A percentile compares a stretch with the other conserved stretches of the same genome.
phyloP scores from a whole-genome alignment of 2,113 vertebrate species.

The Centropristis striata region DNA sequence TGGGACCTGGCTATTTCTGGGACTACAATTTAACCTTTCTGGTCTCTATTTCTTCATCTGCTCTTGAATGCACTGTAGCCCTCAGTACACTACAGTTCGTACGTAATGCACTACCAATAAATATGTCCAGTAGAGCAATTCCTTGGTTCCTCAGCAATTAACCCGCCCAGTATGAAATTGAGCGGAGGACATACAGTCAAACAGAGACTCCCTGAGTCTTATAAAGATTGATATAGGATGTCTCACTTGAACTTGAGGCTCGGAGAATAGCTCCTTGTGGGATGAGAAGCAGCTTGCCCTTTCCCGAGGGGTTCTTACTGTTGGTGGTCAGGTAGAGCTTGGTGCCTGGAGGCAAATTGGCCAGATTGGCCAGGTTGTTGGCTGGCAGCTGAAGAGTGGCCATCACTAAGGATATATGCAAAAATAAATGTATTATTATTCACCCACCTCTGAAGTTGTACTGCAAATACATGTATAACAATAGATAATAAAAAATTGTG shows the following conservation, averaged over 20 bases:
- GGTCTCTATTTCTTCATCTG: no score
- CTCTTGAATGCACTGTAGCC: no score
- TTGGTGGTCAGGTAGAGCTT: slow-evolving; percentile 99
- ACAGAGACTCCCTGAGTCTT: background rate
- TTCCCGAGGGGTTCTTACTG: slow-evolving; percentile 98
- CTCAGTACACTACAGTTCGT: no score
- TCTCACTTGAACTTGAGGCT: slow-evolving; percentile 89
- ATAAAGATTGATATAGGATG: slow-evolving; percentile 2
- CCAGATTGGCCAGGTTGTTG: slow-evolving; percentile 96
- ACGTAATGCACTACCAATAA: no score
- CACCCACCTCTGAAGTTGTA: background rate
- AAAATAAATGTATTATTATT: slow-evolving; percentile 6
- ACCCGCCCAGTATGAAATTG: no score
- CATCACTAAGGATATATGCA: slow-evolving; percentile 89
- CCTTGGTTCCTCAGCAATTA: no score
- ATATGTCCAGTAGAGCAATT: no score
- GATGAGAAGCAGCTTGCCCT: slow-evolving; percentile 98
- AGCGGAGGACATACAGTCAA: no score
- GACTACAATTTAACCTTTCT: no score
- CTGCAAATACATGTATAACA: no score
- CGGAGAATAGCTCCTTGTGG: slow-evolving; percentile 97
- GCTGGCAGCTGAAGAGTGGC: slow-evolving; percentile 97
- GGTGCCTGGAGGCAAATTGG: slow-evolving; percentile 97
- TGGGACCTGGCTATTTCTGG: no score
- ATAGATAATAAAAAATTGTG: no score